A percentile compares a stretch with the other conserved stretches of the same genome.
These are phyloP conservation scores for Anguilla pacifica DNA, from an alignment of 2,797 vertebrate genomes.

Conservation along the genomic window DNA sequence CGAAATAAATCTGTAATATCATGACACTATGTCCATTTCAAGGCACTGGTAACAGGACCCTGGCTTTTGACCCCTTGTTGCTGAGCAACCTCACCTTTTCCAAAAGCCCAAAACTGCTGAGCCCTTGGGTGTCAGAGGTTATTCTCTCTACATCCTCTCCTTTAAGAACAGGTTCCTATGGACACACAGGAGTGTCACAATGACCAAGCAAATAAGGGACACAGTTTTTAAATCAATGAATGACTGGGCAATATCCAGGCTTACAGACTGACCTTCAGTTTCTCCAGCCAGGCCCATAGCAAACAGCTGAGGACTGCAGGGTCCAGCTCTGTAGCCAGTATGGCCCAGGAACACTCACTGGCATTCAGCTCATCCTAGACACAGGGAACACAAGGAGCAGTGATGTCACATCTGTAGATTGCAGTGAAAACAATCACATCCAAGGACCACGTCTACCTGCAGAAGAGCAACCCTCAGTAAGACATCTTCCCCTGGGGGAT, in stretches of 20 bases:
- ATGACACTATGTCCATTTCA: not conserved
- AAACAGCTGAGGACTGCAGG: slow-evolving; percentile 73
- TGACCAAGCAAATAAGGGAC: not conserved
- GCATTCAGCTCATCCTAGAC: slow-evolving; percentile 76
- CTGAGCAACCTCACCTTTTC: slow-evolving; percentile 62
- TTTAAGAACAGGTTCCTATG: slow-evolving; percentile 73
- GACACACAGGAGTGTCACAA: slow-evolving; percentile 15
- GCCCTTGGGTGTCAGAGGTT: slow-evolving; percentile 40
- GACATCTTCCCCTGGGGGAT: slow-evolving; percentile 56
- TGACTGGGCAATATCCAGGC: not conserved
- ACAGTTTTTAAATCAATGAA: not conserved
- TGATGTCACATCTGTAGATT: not conserved
- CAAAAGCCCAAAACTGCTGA: slow-evolving; percentile 59
- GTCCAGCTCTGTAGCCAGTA: slow-evolving; percentile 72
- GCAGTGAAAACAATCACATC: not conserved
- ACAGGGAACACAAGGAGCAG: not conserved
- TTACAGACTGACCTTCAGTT: slow-evolving; percentile 67
- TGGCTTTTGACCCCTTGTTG: not conserved
- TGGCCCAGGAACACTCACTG: slow-evolving; percentile 76
- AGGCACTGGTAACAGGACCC: not conserved
- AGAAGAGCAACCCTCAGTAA: slow-evolving; percentile 64
- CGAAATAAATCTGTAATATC: no score
- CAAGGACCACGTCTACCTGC: slow-evolving; percentile 61
- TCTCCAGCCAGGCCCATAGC: slow-evolving; percentile 80
- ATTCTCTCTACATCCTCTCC: slow-evolving; percentile 63